These are phyloP conservation scores for Danio choprae DNA, from an alignment of 2,797 vertebrate genomes.

Conservation along the genomic window DNA sequence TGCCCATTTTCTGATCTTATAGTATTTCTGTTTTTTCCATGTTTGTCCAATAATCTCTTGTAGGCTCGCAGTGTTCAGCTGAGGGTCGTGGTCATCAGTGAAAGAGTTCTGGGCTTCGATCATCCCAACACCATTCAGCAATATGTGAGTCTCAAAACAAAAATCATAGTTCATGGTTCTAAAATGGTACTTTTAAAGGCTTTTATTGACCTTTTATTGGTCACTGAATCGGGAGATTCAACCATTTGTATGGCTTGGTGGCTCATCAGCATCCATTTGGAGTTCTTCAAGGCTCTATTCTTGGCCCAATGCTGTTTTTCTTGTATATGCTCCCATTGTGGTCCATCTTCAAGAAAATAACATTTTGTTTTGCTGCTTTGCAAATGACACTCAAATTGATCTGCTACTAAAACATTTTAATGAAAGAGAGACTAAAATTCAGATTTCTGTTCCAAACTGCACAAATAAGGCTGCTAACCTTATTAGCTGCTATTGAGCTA, in stretches of 20 bases:
- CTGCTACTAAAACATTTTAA: background rate
- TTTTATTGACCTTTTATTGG: background rate
- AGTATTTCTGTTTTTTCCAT: too few species aligned
- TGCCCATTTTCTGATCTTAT: too few species aligned
- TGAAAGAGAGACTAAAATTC: too few species aligned
- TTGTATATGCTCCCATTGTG: background rate
- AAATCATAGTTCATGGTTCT: background rate
- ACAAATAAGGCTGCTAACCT: too few species aligned
- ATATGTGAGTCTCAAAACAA: conserved; percentile 76
- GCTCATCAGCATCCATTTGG: background rate
- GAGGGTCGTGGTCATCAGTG: conserved; percentile 83
- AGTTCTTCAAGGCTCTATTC: background rate
- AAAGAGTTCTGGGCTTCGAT: conserved; percentile 84
- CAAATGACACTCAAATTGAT: background rate
- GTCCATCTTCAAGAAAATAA: background rate
- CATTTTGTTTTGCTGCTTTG: background rate
- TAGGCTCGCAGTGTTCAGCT: conserved; percentile 83
- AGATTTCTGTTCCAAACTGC: too few species aligned
- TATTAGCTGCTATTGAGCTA: too few species aligned
- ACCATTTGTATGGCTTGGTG: background rate
- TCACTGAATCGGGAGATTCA: background rate
- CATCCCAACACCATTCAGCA: conserved; percentile 83
- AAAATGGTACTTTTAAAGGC: background rate
- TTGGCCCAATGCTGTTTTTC: background rate
- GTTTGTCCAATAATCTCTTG: conserved; percentile 2